These are phyloP conservation scores for Calvadosia cruxmelitensis DNA, from an alignment of 30 jellyfish, hydroid and myxozoan species.

Conservation along the genomic window DNA sequence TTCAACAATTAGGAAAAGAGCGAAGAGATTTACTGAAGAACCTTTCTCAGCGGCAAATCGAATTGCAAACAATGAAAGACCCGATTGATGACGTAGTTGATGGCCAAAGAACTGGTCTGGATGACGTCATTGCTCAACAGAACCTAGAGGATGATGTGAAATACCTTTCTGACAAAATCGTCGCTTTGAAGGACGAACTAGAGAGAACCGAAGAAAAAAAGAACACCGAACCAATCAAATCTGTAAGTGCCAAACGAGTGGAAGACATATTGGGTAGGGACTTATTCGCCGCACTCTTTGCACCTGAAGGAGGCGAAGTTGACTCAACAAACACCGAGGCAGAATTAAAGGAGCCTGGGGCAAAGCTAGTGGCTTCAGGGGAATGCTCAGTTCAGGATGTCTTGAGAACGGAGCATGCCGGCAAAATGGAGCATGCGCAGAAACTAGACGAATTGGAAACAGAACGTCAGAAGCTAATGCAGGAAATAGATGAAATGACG, in stretches of 20 bases:
- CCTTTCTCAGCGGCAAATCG: background rate
- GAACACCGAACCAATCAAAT: constrained; percentile 10
- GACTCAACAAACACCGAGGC: background rate
- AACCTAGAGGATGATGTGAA: background rate
- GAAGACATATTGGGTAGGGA: constrained; percentile 6
- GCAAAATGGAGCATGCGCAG: constrained; percentile 6
- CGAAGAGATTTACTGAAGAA: background rate
- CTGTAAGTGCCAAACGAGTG: constrained; percentile 11
- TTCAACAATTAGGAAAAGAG: background rate
- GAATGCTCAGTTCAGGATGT: constrained; percentile 6
- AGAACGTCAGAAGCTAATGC: constrained; percentile 2
- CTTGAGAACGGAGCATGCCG: constrained; percentile 6
- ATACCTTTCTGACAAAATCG: constrained; percentile 22
- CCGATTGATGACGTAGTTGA: background rate
- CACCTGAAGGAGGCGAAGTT: background rate
- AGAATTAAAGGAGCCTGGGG: background rate
- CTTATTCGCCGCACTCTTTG: background rate
- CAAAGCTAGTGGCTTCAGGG: background rate
- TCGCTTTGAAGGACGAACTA: constrained; percentile 13
- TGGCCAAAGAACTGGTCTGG: background rate
- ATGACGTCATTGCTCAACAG: constrained; percentile 3
- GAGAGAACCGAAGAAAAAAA: constrained; percentile 24
- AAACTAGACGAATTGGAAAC: constrained; percentile 8
- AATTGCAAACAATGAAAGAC: background rate
- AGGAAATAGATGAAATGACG: constrained; percentile 1